Base-by-base conservation (phyloP, 2,797 vertebrate genomes). In the Cheirogaleus major region DNA sequence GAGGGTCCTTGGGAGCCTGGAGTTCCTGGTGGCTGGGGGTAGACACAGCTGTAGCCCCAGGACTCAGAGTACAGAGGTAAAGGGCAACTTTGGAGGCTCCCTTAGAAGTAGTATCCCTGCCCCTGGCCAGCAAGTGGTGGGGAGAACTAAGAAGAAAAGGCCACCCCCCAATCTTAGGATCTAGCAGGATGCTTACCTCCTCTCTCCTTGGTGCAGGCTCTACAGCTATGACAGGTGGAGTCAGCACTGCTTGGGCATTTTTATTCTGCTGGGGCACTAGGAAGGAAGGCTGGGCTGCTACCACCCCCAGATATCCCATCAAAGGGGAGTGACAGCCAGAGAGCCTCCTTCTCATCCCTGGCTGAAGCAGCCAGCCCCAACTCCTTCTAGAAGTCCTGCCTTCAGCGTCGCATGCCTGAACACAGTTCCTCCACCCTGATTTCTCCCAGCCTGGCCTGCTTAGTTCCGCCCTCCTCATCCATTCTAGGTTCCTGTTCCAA, bases 151-250 rank as follows among this genome's bases (percentile, higher is more conserved):
- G 63, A 52, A 52, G 20, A 38, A 59, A 69, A 78, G 35, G 70
- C 0, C 27, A 41, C 1, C 1, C 30, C 59, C 32, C 7, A 23
- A 22, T 6, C 50, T 81, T 20, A 27, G 20, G 2, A 20, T 80
- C 32, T 61, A 59, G 25, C 50, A 50, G 22, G 32, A 38, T 2
- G 1, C 96, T 91, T 97, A 98, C 97, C 97, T 97, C 25, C 30
- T 94, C 4, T 22, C 25, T 88, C 43, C 92, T 55, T 0, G n/a
- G 18, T 38, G 23, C 45, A 50, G 70, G 9, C 23, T 87, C 45
- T 27, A 32, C 27, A 50, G 52, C 45, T 72, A 2, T 6, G 38
- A 6, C 20, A 48, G 25, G 10, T 20, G 41, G 4, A 22, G 18
- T 84, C 76, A 76, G 79, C 55, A 38, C 41, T 70, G 32, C 48